Evolutionary conservation across 23 tunicate species (phyloP).

Genomic region (Diplosoma virens): DNA sequence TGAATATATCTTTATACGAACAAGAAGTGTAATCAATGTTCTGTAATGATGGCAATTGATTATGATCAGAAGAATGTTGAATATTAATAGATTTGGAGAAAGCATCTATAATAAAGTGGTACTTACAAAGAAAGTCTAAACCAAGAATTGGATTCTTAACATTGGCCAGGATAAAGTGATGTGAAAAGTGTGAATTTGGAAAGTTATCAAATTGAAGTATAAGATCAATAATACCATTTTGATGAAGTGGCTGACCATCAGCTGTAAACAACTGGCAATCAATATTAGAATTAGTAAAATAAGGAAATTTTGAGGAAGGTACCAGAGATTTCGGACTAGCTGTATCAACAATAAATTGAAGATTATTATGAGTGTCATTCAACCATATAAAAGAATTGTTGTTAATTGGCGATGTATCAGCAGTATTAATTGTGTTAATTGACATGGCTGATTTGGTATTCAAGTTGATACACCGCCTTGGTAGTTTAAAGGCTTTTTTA

Average conservation of each 20-base stretch:
- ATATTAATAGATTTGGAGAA: not conserved
- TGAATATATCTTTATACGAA: not conserved
- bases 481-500: constrained; percentile 10
- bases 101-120: not conserved
- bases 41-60: not conserved
- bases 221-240: not conserved
- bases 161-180: not conserved
- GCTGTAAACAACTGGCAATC: not conserved
- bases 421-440: not conserved
- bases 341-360: constrained; percentile 9
- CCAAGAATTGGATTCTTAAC: constrained; percentile 6
- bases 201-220: not conserved
- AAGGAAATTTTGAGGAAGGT: not conserved
- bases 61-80: not conserved
- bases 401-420: constrained; percentile 7
- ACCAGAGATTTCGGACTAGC: constrained; percentile 8
- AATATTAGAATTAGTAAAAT: not conserved
- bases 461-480: not conserved
- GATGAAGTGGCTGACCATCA: constrained; percentile 1
- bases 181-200: not conserved
- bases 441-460: not conserved
- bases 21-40: not conserved
- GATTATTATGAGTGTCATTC: not conserved
- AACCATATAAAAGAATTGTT: not conserved
- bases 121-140: constrained; percentile 4